Percentiles rank a stretch among this genome's conserved stretches.
Conservation (phyloP, 2,113 vertebrate genomes). For the Vicugna pacos region DNA sequence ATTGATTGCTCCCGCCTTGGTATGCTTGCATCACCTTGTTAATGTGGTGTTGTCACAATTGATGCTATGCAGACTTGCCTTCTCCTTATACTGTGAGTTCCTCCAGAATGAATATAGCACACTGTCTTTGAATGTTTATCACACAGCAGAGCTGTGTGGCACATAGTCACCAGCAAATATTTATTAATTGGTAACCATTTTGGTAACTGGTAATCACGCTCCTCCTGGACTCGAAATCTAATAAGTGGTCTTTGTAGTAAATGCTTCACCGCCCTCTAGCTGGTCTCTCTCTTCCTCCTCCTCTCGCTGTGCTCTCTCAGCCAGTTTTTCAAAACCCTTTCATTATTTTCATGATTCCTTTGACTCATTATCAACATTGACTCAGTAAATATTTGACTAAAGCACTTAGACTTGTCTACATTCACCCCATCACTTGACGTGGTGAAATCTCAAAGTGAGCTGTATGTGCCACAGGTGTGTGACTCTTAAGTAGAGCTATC, state of each 20-base stretch:
- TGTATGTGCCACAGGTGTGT: background rate
- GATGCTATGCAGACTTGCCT: background rate
- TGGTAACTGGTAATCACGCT: background rate
- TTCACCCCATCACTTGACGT: background rate
- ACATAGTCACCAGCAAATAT: background rate
- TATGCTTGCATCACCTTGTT: background rate
- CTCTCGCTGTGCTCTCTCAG: background rate
- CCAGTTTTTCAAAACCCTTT: background rate
- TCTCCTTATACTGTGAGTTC: background rate
- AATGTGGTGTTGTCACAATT: background rate
- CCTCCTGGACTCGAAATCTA: background rate
- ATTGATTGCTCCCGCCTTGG: background rate
- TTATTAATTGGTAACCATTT: background rate
- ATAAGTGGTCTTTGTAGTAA: constrained; percentile 25
- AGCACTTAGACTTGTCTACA: constrained; percentile 13
- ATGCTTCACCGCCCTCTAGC: background rate
- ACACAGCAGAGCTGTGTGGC: background rate
- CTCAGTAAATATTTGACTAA: constrained; percentile 43
- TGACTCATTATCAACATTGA: constrained; percentile 14
- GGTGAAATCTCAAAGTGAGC: constrained; percentile 26
- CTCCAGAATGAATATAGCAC: background rate
- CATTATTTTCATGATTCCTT: constrained; percentile 40
- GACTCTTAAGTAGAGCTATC: background rate
- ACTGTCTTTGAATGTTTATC: constrained; percentile 31
- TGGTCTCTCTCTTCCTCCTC: background rate